phyloP scores from a whole-genome alignment of 2,797 vertebrate species.

The Chelon auratus region DNA sequence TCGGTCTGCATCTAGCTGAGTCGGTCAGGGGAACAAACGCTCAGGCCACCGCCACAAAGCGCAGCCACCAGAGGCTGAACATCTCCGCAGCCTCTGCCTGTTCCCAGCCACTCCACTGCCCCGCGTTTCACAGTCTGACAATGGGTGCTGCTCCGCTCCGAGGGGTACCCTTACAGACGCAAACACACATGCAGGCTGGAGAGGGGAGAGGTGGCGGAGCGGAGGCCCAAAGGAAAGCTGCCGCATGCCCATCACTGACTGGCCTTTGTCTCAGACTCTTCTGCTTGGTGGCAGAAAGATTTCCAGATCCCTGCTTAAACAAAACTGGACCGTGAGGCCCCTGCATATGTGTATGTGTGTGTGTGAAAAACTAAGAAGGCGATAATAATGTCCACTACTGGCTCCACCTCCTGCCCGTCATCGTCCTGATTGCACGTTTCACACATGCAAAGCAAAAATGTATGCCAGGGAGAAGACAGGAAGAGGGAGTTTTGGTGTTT shows the following conservation, averaged over 20 bases:
- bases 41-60: conserved; percentile 75
- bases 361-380: conserved; percentile 2
- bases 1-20: conserved; percentile 65
- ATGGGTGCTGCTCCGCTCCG: conserved; percentile 62
- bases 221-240: conserved; percentile 69
- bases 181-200: conserved; percentile 42
- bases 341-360: conserved; percentile 10
- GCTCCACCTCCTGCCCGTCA: conserved; percentile 36
- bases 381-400: conserved; percentile 15
- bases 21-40: conserved; percentile 72
- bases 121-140: conserved; percentile 67
- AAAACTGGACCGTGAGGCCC: conserved; percentile 58
- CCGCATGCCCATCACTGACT: conserved; percentile 72
- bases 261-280: conserved; percentile 72
- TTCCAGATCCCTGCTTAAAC: conserved; percentile 68
- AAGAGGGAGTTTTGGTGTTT: conserved; percentile 75
- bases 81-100: conserved; percentile 71
- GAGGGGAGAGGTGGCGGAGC: conserved; percentile 59
- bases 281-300: conserved; percentile 69
- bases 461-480: conserved; percentile 68
- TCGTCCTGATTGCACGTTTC: conserved; percentile 39
- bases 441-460: conserved; percentile 58
- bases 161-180: conserved; percentile 69
- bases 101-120: conserved; percentile 78
- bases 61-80: conserved; percentile 72